Conservation (phyloP, 1,140 invertebrate species). For the Thaumatotibia leucotreta region DNA sequence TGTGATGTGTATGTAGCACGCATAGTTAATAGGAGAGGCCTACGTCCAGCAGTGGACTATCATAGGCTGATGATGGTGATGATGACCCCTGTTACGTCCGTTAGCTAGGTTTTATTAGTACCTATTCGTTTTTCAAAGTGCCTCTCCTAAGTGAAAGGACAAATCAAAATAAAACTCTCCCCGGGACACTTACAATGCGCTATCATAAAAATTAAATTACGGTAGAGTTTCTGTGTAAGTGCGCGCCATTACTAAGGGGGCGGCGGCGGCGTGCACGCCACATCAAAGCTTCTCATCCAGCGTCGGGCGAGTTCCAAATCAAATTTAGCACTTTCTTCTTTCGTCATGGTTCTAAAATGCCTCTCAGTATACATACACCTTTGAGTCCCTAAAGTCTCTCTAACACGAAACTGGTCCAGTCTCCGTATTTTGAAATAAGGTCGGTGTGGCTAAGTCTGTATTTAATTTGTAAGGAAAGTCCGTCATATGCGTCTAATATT, state of each 20-base stretch:
- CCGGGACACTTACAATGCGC: conserved; percentile 67
- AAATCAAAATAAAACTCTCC: conserved; percentile 62
- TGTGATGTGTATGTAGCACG: too few species aligned
- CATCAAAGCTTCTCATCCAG: conserved; percentile 63
- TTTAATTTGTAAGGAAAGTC: too few species aligned
- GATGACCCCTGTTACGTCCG: too few species aligned
- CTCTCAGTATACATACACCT: conserved; percentile 25
- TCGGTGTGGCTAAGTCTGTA: too few species aligned
- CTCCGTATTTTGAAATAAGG: not conserved
- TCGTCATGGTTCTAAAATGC: conserved; percentile 51
- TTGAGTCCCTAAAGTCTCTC: not conserved
- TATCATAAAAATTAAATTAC: conserved; percentile 77
- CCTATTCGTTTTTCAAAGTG: conserved; percentile 8
- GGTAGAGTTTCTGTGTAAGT: conserved; percentile 68
- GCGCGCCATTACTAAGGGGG: conserved; percentile 59
- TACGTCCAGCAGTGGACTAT: too few species aligned
- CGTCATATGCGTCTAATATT: too few species aligned
- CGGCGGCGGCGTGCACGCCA: conserved; percentile 42
- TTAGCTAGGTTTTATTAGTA: not conserved
- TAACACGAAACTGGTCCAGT: not conserved
- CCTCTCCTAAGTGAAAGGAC: conserved; percentile 36
- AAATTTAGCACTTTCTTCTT: conserved; percentile 73
- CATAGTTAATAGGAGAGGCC: too few species aligned
- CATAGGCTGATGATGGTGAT: too few species aligned
- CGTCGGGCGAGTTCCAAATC: conserved; percentile 60